Conservation (phyloP, 2,888 invertebrate genomes). For the Mesoligia furuncula region DNA sequence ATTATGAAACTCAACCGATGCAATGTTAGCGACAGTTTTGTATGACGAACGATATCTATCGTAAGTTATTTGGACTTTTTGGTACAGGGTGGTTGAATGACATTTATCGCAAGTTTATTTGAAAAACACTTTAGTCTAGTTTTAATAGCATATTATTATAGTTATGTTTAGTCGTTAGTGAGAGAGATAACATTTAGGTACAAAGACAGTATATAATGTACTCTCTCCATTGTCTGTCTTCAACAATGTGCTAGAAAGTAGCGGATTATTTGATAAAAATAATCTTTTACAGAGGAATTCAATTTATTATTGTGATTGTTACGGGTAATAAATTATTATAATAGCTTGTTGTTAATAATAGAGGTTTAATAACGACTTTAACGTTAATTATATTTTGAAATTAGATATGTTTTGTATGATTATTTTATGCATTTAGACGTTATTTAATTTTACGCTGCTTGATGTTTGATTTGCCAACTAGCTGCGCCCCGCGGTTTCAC, state of each 20-base stretch:
- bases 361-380: constrained; percentile 25
- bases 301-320: constrained; percentile 21
- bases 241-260: constrained; percentile 44
- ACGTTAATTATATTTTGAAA: constrained; percentile 20
- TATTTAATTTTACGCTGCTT: constrained; percentile 2
- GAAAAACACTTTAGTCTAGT: no score
- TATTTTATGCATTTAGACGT: constrained; percentile 2
- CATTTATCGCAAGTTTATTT: no score
- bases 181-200: no score
- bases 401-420: constrained; percentile 1
- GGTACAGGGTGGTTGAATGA: no score
- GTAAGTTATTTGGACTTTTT: no score
- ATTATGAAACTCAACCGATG: no score
- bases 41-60: no score
- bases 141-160: no score
- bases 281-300: constrained; percentile 8
- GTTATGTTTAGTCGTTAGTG: no score
- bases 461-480: not conserved
- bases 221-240: constrained; percentile 56
- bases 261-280: constrained; percentile 18
- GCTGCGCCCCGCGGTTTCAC: no score
- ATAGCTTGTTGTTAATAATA: not conserved
- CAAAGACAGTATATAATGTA: constrained; percentile 8
- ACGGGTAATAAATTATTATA: constrained; percentile 23
- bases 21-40: no score